Base-by-base conservation (phyloP, 2,113 vertebrate genomes). In the Mirza zaza region DNA sequence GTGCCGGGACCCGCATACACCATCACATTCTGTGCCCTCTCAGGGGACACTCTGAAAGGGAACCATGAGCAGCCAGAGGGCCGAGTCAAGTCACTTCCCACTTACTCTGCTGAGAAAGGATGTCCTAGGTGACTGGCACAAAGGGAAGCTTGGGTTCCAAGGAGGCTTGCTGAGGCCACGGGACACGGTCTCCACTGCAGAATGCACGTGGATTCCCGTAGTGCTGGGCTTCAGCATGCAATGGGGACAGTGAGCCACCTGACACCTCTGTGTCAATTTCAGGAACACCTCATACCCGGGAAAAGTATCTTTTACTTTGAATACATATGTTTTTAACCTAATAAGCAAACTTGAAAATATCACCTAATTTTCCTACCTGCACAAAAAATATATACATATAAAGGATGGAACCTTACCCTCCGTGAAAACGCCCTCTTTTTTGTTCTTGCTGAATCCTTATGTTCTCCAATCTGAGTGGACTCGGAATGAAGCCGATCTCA, bases 401-500 rank as follows among this genome's bases (percentile, higher is more conserved):
- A 81, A 80, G 4, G 6, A 93, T 71, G 52, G 76, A 90, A 6
- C 0, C 99, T 99, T 97, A 99, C 99, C 99, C 99, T 96, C 99
- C 99, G 27, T 99, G 99, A 98, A 99, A 99, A 91, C 99, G 99
- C 39, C 99, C 99, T 96, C 99, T 98, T 98, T 99, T 99, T 98
- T 99, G 99, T 71, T 99, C 99, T 97, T 99, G 99, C 96, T 99
- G 99, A 86, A 99, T 99, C 93, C 99, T 98, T 97, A 99, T 99
- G 81, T 99, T 99, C 98, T 99, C 99, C 98, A 99, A 96, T 76
- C 99, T 98, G 76, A 99, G 99, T 0, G 99, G 99, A 97, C 99
- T 99, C 8, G 99, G 99, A 95, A 99, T 99, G 97, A 99, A 99
- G 97, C 99, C 99, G 17, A 99, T 99, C 98, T 99, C 99, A 36